Evolutionary conservation across 2,888 invertebrate genomes (phyloP).

Genomic region (Netelia fuscicornis): DNA sequence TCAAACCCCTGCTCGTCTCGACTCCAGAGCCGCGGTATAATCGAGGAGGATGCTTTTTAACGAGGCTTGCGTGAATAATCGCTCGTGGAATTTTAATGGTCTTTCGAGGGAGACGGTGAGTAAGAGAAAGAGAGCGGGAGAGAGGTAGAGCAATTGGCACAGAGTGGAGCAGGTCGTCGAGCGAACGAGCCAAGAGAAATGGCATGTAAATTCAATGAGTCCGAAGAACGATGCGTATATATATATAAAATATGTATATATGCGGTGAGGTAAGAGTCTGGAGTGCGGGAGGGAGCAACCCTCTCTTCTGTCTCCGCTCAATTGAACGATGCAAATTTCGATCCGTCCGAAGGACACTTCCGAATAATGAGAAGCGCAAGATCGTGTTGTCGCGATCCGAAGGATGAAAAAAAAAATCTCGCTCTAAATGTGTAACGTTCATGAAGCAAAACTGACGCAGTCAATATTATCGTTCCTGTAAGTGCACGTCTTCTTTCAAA

Average conservation of each 20-base stretch:
- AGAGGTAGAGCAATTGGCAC: conserved; percentile 23
- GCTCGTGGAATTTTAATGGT: conserved; percentile 58
- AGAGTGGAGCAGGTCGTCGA: conserved; percentile 31
- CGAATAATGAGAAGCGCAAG: conserved; percentile 39
- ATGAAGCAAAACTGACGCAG: background rate
- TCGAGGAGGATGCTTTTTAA: conserved; percentile 46
- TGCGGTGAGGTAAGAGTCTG: too few species aligned
- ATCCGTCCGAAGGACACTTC: conserved; percentile 43
- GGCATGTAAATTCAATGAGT: conserved; percentile 57
- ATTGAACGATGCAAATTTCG: conserved; percentile 62
- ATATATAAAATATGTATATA: background rate
- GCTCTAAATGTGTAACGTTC: background rate
- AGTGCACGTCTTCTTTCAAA: too few species aligned
- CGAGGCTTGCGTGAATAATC: conserved; percentile 60
- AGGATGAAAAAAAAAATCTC: background rate
- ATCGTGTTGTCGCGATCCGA: background rate
- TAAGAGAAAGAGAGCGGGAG: conserved; percentile 6
- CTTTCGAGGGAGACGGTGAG: conserved; percentile 23
- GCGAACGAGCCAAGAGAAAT: conserved; percentile 41
- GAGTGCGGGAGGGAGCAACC: background rate
- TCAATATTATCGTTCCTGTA: too few species aligned
- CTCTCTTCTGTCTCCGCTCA: conserved; percentile 24
- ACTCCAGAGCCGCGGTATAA: background rate
- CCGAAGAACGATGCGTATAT: conserved; percentile 15
- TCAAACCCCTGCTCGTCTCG: background rate